A percentile compares a stretch with the other conserved stretches of the same genome.
Conservation (phyloP, 37 sponge, comb jelly and placozoan genomes). For the Aphrocallistes beatrix region DNA sequence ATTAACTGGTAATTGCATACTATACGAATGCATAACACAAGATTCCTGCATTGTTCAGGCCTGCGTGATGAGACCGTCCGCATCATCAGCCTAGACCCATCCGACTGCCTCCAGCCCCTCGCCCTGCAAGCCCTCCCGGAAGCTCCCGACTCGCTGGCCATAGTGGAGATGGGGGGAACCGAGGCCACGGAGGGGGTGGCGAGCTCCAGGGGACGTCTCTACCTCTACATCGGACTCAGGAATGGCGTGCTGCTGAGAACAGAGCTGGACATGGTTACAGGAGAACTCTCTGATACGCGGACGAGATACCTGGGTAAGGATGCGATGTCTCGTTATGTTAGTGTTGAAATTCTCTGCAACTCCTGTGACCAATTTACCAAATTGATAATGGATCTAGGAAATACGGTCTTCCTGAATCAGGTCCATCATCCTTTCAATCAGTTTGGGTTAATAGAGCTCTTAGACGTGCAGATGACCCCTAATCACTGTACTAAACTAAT, state of each 20-base stretch:
- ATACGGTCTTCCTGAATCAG: no score
- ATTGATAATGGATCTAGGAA: no score
- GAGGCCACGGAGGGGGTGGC: conserved; percentile 26
- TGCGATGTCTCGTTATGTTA: no score
- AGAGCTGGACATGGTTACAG: conserved; percentile 83
- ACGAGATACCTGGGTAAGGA: conserved; percentile 50
- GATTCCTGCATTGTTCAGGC: neutral
- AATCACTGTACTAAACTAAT: no score
- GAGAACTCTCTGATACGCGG: conserved; percentile 93
- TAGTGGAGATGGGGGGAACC: conserved; percentile 81
- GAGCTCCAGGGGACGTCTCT: conserved; percentile 46
- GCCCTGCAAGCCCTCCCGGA: conserved; percentile 94
- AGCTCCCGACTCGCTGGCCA: conserved; percentile 82
- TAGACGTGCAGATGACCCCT: no score
- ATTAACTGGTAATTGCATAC: no score
- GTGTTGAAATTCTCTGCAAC: no score
- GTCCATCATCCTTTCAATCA: no score
- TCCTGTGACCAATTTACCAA: no score
- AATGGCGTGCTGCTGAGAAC: conserved; percentile 92
- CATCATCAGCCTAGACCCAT: conserved; percentile 88
- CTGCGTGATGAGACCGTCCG: conserved; percentile 90
- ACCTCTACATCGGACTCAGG: conserved; percentile 89
- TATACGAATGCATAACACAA: no score
- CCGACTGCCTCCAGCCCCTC: conserved; percentile 80
- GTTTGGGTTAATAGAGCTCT: no score